Evolutionary conservation across 2,797 vertebrate genomes (phyloP).

Genomic region (Melanotaenia trifasciata): DNA sequence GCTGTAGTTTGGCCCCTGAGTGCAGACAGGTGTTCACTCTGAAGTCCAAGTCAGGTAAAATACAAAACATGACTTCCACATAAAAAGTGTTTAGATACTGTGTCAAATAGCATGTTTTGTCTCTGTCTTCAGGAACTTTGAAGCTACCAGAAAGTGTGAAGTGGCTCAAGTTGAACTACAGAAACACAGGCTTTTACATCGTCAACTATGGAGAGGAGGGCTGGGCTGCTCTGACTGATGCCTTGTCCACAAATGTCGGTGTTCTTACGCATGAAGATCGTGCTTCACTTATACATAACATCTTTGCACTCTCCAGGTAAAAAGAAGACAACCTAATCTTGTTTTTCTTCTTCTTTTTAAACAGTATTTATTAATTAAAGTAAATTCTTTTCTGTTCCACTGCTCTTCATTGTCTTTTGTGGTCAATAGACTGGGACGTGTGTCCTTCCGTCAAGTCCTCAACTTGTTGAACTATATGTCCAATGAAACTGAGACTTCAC

Average conservation of each 20-base stretch:
- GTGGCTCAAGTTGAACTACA: slow-evolving; percentile 94
- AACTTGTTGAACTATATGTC: slow-evolving; percentile 84
- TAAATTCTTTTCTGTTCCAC: background rate
- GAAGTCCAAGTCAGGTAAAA: slow-evolving; percentile 88
- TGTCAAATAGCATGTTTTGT: background rate
- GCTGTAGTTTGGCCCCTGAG: slow-evolving; percentile 76
- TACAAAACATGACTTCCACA: background rate
- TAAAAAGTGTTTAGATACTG: background rate
- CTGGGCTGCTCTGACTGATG: slow-evolving; percentile 83
- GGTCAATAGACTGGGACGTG: slow-evolving; percentile 85
- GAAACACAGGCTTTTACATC: slow-evolving; percentile 92
- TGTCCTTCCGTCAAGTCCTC: slow-evolving; percentile 85
- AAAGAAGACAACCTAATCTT: background rate
- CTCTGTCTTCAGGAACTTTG: slow-evolving; percentile 79
- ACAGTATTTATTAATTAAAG: background rate
- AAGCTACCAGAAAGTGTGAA: slow-evolving; percentile 84
- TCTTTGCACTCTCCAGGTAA: slow-evolving; percentile 92
- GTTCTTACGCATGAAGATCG: slow-evolving; percentile 89
- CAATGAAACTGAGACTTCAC: slow-evolving; percentile 86
- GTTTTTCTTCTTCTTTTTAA: background rate
- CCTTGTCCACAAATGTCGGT: slow-evolving; percentile 78
- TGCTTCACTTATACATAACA: slow-evolving; percentile 91
- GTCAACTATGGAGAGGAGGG: slow-evolving; percentile 88
- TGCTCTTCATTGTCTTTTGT: background rate
- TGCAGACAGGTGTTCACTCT: slow-evolving; percentile 84